A percentile compares a stretch with the other conserved stretches of the same genome.
Evolutionary conservation across 2,113 vertebrate genomes (phyloP).

Genomic region (Galbula dea): DNA sequence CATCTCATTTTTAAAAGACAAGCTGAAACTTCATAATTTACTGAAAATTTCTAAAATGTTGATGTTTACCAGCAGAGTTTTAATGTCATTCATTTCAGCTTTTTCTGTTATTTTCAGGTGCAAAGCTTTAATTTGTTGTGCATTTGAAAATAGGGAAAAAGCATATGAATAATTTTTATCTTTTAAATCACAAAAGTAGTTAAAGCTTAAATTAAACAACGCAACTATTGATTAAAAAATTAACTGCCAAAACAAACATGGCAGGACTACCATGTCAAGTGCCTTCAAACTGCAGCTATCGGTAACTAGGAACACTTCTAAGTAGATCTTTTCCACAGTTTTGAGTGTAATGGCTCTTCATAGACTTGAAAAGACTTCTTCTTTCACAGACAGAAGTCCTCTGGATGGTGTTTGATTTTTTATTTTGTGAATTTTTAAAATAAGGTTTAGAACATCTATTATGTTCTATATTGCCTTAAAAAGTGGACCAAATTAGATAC

Average conservation of each 20-base stretch:
- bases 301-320: slow-evolving; percentile 8
- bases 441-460: not conserved
- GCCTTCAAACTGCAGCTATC: not conserved
- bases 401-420: not conserved
- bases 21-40: not conserved
- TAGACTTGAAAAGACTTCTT: slow-evolving; percentile 1
- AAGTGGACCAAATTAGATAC: not conserved
- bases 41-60: not conserved
- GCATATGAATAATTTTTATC: not conserved
- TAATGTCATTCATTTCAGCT: not conserved
- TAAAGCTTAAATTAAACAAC: slow-evolving; percentile 32
- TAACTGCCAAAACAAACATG: slow-evolving; percentile 38
- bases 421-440: not conserved
- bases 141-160: not conserved
- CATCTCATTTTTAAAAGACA: not conserved
- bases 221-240: slow-evolving; percentile 18
- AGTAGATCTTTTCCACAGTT: slow-evolving; percentile 5
- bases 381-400: not conserved
- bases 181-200: not conserved
- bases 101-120: not conserved
- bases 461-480: not conserved
- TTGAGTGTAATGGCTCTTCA: not conserved
- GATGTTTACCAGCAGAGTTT: not conserved
- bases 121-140: not conserved
- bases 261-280: not conserved